Percentiles rank a stretch among this genome's conserved stretches.
These are phyloP conservation scores for Empidonax traillii DNA, from an alignment of 2,113 vertebrate species.

Conservation along the genomic window DNA sequence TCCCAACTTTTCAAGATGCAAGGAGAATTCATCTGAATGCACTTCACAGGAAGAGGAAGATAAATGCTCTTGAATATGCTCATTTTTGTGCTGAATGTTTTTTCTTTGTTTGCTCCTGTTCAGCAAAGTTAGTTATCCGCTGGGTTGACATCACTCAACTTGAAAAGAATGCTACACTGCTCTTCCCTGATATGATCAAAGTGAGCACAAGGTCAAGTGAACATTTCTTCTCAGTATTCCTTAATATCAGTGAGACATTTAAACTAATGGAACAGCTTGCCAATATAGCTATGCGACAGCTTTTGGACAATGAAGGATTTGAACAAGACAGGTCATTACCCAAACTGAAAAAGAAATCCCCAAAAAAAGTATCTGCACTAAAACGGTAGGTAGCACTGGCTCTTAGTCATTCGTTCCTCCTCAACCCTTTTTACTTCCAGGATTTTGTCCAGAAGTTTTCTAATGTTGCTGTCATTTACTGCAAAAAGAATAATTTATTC, in stretches of 20 bases:
- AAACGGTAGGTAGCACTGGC: conserved; percentile 81
- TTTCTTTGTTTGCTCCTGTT: not conserved
- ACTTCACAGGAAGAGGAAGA: not conserved
- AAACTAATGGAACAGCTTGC: conserved; percentile 97
- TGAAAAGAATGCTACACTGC: conserved; percentile 91
- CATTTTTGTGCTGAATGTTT: not conserved
- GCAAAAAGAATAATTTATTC: not conserved
- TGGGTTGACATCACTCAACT: conserved; percentile 98
- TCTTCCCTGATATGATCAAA: conserved; percentile 92
- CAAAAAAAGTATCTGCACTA: conserved; percentile 93
- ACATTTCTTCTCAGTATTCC: conserved; percentile 95
- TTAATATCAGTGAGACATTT: conserved; percentile 97
- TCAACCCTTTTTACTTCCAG: not conserved
- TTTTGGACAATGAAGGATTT: conserved; percentile 96
- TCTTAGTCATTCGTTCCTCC: not conserved
- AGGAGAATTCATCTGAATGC: not conserved
- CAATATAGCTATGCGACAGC: conserved; percentile 97
- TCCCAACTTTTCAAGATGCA: not conserved
- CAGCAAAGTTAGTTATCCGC: conserved; percentile 94
- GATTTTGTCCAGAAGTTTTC: not conserved
- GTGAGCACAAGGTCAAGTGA: conserved; percentile 91
- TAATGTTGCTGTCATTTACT: not conserved
- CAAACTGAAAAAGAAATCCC: conserved; percentile 95
- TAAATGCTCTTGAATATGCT: not conserved
- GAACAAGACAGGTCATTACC: conserved; percentile 94